Evolutionary conservation across 2,113 vertebrate species (phyloP), one percentile per base, ranked within the genome.

Genomic region (Physeter macrocephalus): DNA sequence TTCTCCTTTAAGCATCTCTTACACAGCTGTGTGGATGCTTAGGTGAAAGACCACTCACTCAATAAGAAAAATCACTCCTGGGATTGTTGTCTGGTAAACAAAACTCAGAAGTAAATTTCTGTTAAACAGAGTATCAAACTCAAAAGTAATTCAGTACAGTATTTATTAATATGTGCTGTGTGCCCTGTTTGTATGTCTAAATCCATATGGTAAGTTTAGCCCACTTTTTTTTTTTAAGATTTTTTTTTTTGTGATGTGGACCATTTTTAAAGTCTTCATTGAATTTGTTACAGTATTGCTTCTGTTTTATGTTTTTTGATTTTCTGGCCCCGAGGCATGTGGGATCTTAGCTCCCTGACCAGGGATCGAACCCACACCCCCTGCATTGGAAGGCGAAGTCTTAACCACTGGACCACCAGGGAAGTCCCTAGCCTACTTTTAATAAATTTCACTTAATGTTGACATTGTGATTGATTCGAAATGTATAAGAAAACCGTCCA

Each of bases 401-500:
- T 52, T 52, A 52, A 52, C 52, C 52, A 52, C 15, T 52, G 52
- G 52, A 18, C 52, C 5, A 0, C 52, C 52, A 52, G 52, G 52
- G 15, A 52, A 52, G 52, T 17, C 52, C 52, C 52, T 88, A 92
- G 39, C 36, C 78, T 83, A 36, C 21, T 90, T 95, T 75, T 36
- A 89, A 43, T 85, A 29, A 57, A 46, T 83, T 78, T 91, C 49
- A 31, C 20, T 83, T 89, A 67, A 62, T 91, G 29, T 69, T 74
- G 69, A 36, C 52, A n/a, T 95, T 89, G n/a, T 94, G 39, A 87
- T 20, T 72, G 54, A 72, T 87, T 86, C 81, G 43, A 93, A 93
- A 78, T 95, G 54, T 25, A 17, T 93, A 46, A 67, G 88, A 67
- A 92, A 92, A 77, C 90, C 0, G 12, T 84, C 23, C 13, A 81